phyloP scores from a whole-genome alignment of 2,113 vertebrate genomes.

The Heterotilapia buettikoferi region DNA sequence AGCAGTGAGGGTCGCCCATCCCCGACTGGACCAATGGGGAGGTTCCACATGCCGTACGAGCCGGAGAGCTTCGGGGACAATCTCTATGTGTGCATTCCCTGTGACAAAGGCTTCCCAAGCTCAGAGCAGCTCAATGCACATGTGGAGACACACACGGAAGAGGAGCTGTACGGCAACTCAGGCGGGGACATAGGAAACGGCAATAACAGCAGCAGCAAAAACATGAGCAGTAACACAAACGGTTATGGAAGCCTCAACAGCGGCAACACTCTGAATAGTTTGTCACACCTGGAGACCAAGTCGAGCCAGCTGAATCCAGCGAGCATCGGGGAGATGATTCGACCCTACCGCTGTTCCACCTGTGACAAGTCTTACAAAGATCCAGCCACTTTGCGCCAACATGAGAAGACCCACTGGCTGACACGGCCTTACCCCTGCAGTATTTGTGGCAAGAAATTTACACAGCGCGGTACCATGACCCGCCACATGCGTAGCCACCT shows the following conservation, averaged over 20 bases:
- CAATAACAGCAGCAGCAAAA: slow-evolving; percentile 56
- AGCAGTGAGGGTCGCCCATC: slow-evolving; percentile 91
- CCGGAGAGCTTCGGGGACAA: slow-evolving; percentile 97
- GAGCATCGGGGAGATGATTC: slow-evolving; percentile 81
- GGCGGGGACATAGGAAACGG: slow-evolving; percentile 72
- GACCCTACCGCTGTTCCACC: slow-evolving; percentile 91
- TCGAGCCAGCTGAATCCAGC: slow-evolving; percentile 69
- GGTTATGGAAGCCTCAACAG: slow-evolving; percentile 56
- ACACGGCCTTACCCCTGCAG: slow-evolving; percentile 96
- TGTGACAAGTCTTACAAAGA: slow-evolving; percentile 99
- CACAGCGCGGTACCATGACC: slow-evolving; percentile 98
- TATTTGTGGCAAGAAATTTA: slow-evolving; percentile 99
- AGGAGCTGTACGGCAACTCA: slow-evolving; percentile 82
- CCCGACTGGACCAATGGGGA: slow-evolving; percentile 78
- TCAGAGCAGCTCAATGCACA: slow-evolving; percentile 98
- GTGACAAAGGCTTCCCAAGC: slow-evolving; percentile 97
- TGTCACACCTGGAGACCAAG: slow-evolving; percentile 79
- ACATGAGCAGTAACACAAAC: slow-evolving; percentile 55
- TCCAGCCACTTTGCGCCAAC: slow-evolving; percentile 93
- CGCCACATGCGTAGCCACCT: slow-evolving; percentile 99
- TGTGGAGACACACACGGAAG: slow-evolving; percentile 95
- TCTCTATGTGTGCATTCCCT: slow-evolving; percentile 97
- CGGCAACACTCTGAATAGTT: slow-evolving; percentile 40
- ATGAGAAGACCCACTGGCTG: slow-evolving; percentile 99
- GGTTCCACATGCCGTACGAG: slow-evolving; percentile 91